Evolutionary conservation across 2,888 invertebrate genomes (phyloP).

Genomic region (Zygogramma bicolorata): DNA sequence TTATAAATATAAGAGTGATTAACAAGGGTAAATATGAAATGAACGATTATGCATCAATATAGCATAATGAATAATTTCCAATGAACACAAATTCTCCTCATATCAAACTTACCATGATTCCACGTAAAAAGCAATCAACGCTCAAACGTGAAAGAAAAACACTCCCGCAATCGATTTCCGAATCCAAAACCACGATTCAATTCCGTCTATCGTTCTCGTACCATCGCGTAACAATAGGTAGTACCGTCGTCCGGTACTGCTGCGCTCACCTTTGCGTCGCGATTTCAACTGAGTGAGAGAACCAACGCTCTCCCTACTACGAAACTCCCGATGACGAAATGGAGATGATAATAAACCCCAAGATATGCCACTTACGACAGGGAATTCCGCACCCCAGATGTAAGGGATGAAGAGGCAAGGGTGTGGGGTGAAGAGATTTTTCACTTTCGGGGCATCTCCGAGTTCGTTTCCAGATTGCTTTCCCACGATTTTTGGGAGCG

Average conservation of each 20-base stretch:
- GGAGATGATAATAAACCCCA: too few species aligned
- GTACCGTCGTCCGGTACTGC: not conserved
- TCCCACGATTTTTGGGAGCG: not conserved
- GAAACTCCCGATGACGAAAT: too few species aligned
- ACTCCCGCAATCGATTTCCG: not conserved
- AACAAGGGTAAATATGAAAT: too few species aligned
- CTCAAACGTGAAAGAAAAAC: not conserved
- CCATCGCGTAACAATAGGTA: too few species aligned
- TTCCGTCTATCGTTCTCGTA: not conserved
- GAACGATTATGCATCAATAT: too few species aligned
- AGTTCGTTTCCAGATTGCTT: not conserved
- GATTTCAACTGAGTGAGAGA: not conserved
- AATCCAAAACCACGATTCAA: not conserved
- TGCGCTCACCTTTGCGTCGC: not conserved
- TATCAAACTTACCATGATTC: conserved; percentile 1
- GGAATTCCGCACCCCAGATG: conserved; percentile 3
- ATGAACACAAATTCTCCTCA: too few species aligned
- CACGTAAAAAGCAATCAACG: not conserved
- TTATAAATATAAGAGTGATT: too few species aligned
- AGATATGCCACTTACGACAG: not conserved
- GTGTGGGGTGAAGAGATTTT: not conserved
- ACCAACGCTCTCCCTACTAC: not conserved
- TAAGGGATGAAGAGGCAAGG: not conserved
- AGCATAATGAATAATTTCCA: too few species aligned
- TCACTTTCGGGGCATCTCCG: not conserved